Evolutionary conservation across 2,113 vertebrate genomes (phyloP).

Genomic region (Ahaetulla prasina): DNA sequence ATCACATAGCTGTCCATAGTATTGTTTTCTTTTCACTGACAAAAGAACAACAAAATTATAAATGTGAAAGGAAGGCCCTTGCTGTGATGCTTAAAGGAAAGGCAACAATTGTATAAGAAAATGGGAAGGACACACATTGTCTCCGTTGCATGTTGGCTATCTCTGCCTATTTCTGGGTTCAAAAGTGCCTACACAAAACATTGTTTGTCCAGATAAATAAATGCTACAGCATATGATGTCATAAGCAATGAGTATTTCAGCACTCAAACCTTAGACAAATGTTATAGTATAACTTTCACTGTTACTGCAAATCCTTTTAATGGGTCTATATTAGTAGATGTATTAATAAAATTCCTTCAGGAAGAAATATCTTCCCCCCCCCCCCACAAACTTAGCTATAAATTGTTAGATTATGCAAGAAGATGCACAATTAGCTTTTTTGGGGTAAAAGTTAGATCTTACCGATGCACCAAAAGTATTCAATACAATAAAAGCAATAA

Average conservation of each 20-base stretch:
- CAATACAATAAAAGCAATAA: not conserved
- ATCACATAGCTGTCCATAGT: not conserved
- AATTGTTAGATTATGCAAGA: not conserved
- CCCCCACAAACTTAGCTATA: fast-evolving
- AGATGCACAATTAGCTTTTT: not conserved
- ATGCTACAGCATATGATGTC: not conserved
- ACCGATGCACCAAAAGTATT: not conserved
- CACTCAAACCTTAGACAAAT: not conserved
- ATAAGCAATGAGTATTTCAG: not conserved
- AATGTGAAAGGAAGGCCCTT: not conserved
- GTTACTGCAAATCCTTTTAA: not conserved
- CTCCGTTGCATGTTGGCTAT: not conserved
- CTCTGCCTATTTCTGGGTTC: not conserved
- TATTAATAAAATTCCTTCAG: not conserved
- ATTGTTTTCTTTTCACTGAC: not conserved
- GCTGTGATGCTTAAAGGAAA: not conserved
- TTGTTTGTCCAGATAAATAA: not conserved
- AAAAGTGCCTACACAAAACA: not conserved
- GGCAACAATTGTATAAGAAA: not conserved
- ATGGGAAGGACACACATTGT: no score
- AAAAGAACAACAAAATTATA: not conserved
- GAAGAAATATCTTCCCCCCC: not conserved
- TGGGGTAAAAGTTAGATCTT: not conserved
- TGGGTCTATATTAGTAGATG: not conserved
- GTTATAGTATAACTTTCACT: not conserved